Evolutionary conservation across 2,888 invertebrate genomes (phyloP), one percentile per base, ranked within the genome.

Genomic region (Cosmopolites sordidus): DNA sequence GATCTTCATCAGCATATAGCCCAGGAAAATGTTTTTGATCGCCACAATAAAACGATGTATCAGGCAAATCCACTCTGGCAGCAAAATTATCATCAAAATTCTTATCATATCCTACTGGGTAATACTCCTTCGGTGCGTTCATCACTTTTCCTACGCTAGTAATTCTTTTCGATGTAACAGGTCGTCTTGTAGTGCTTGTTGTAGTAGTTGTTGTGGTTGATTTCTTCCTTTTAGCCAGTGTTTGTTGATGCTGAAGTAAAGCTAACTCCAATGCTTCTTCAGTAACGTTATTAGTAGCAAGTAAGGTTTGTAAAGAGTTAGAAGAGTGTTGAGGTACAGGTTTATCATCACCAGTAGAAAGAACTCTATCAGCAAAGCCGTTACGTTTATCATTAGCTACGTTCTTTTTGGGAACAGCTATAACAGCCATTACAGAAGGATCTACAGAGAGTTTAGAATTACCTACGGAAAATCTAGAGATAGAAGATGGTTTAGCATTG

Each of bases 1-100:
- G 78, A 74, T 87, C 87, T 66, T 90, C 89, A 64, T 92, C 92
- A 0, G 89, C 92, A 62, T 92, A 92, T 9, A 92, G 75, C 33
- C 92, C 92, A 0, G 92, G 92, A 69, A 92, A 92, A 73, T 92
- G 91, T 67, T 91, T 91, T 70, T 92, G 92, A 65, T 90, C 87
- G 0, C 89, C 89, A 67, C 92, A 92, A 58, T 87, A 84, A 73
- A 92, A 92, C 54, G 79, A 84, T 0, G 92, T 92, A 33, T 86
- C 86, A 0, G 92, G 92, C 16, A 92, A 75, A 65, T 90, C 90
- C 0, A 91, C 91, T 61, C 88, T 85, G 0, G 91, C 86, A 51
- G 85, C 84, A 70, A 91, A 91, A 66, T 90, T 89, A 65, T 92
- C 92, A 66, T 92, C 92, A 65, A 89, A 92, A 71, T 91, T 89